phyloP scores from a whole-genome alignment of 1,140 invertebrate species.

The Drosophila eugracilis region DNA sequence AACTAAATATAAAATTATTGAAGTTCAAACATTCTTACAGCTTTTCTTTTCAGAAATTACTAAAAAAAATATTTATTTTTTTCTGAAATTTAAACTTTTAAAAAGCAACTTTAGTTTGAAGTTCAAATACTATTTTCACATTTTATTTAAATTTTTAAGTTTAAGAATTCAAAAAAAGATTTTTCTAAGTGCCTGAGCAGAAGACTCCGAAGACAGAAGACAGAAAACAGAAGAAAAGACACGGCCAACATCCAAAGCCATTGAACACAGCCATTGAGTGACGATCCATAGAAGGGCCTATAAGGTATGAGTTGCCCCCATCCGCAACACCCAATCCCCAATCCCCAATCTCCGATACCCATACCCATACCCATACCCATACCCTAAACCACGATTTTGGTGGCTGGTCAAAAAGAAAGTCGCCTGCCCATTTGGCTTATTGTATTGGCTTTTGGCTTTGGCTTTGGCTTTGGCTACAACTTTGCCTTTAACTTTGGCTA shows the following conservation, averaged over 20 bases:
- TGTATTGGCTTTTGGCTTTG: conserved; percentile 46
- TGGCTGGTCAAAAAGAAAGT: conserved; percentile 79
- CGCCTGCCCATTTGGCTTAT: conserved; percentile 54
- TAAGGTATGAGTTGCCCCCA: conserved; percentile 1
- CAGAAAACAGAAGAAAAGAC: conserved; percentile 9
- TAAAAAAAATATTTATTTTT: too few relatives aligned
- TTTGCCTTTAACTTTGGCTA: conserved; percentile 37
- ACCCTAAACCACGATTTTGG: conserved; percentile 40
- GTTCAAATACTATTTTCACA: too few relatives aligned
- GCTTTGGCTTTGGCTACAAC: conserved; percentile 29
- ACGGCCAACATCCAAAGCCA: conserved; percentile 66
- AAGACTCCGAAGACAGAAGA: conserved; percentile 22
- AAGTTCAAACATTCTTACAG: too few relatives aligned
- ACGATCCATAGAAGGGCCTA: conserved; percentile 35
- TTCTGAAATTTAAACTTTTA: too few relatives aligned
- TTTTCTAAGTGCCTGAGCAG: conserved; percentile 15
- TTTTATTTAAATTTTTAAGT: too few relatives aligned
- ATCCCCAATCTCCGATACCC: not conserved
- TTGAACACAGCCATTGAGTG: conserved; percentile 54
- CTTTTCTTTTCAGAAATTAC: too few relatives aligned
- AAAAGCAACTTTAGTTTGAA: too few relatives aligned
- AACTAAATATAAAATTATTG: not conserved
- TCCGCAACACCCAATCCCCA: conserved; percentile 5
- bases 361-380: not conserved
- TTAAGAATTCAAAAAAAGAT: not conserved